Evolutionary conservation across 2,113 vertebrate species (phyloP), one percentile per base, ranked within the genome.

Genomic region (Ovis canadensis): DNA sequence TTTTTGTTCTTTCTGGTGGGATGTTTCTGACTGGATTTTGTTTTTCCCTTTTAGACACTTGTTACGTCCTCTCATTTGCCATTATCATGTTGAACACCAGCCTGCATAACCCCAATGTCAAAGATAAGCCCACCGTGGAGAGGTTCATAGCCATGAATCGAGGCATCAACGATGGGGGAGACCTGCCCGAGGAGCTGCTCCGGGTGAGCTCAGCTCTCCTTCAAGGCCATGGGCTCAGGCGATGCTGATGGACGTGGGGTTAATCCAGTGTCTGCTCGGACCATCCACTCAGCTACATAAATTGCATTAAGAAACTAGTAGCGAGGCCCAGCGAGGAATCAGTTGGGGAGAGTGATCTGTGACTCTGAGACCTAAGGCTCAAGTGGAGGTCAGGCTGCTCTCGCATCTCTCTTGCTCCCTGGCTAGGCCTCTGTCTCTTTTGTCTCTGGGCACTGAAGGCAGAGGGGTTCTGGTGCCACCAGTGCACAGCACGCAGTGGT

Each of bases 61-160:
- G 99, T 97, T 99, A 99, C 0, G 99, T 99, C 95, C 99, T 99
- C 78, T 99, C 99, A 31, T 99, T 99, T 0, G 99, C 99, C 96
- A 99, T 99, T 98, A 99, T 99, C 98, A 99, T 99, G 99, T 98
- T 99, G 92, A 99, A 99, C 99, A 99, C 99, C 97, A 99, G 99
- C 98, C 99, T 99, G 95, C 99, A 99, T 99, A 99, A 99, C 99
- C 99, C 99, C 84, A 99, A 99, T 0, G 99, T 99, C 96, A 99
- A 99, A 92, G 99, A 99, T 98, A 99, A 99, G 94, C 99, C 99
- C 33, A 96, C 99, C 0, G 99, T 99, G 15, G 99, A 99, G 90
- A 98, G 99, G 3, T 99, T 99, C 98, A 99, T 99, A 8, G 99
- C 99, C 97, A 99, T 99, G 99, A 99, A 99, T 98, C 99, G 99